These are phyloP conservation scores for Epinotia ramella DNA, from an alignment of 2,888 invertebrate genomes.

Conservation along the genomic window DNA sequence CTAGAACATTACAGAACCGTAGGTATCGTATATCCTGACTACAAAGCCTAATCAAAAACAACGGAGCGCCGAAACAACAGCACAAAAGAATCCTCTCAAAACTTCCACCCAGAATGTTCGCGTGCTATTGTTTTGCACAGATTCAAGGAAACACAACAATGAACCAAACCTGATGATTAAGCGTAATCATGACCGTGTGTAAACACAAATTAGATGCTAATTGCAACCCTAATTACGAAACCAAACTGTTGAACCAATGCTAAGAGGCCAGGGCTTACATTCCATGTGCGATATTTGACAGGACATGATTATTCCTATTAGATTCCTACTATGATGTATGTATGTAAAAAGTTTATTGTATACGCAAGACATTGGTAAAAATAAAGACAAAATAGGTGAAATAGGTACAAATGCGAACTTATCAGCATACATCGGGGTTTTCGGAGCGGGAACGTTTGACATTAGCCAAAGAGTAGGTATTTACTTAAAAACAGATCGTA, in stretches of 20 bases:
- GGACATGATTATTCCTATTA: too few species aligned
- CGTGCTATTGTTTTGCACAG: conserved; percentile 26
- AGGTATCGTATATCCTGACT: not conserved
- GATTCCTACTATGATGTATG: too few species aligned
- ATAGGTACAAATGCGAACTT: too few species aligned
- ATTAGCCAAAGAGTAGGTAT: too few species aligned
- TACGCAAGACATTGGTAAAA: too few species aligned
- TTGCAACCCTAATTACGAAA: conserved; percentile 5
- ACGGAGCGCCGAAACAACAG: not conserved
- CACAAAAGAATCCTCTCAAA: conserved; percentile 24
- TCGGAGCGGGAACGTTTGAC: too few species aligned
- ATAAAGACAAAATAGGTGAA: too few species aligned
- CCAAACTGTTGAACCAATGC: not conserved
- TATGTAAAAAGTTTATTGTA: too few species aligned
- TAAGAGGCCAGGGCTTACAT: not conserved
- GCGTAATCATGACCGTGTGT: conserved; percentile 23
- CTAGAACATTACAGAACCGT: not conserved
- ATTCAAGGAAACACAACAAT: conserved; percentile 39
- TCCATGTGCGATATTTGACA: too few species aligned
- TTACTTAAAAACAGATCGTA: too few species aligned
- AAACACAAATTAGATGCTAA: conserved; percentile 6
- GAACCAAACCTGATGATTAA: conserved; percentile 18
- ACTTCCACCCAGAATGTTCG: conserved; percentile 19
- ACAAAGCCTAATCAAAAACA: conserved; percentile 7
- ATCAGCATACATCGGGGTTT: too few species aligned